Percentiles rank a stretch among this genome's conserved stretches.
phyloP scores from a whole-genome alignment of 2,888 invertebrate species.

The Phyto melanocephala region DNA sequence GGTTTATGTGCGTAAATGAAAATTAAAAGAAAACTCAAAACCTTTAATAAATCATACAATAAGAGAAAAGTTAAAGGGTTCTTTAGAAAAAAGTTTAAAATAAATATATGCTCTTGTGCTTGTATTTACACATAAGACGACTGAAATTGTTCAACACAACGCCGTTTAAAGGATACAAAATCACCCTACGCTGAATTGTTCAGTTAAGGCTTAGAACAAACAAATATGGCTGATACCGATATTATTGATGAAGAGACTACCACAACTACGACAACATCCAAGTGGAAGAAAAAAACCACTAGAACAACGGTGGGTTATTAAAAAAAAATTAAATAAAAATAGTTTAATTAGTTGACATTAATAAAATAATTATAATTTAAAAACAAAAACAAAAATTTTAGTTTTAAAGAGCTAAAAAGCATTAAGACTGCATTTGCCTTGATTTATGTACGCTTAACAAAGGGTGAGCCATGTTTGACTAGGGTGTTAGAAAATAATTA shows the following conservation, averaged over 20 bases:
- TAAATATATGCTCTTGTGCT: too few species aligned
- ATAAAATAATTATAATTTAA: too few species aligned
- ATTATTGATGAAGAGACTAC: slow-evolving; percentile 67
- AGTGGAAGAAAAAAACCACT: slow-evolving; percentile 74
- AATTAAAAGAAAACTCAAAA: background rate
- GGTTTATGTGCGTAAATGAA: background rate
- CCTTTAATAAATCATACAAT: background rate
- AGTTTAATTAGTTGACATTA: too few species aligned
- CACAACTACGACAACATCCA: slow-evolving; percentile 71
- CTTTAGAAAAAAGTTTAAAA: too few species aligned
- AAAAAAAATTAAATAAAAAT: too few species aligned
- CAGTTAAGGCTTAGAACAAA: background rate
- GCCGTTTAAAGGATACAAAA: slow-evolving; percentile 17
- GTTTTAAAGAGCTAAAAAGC: too few species aligned
- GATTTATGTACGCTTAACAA: too few species aligned
- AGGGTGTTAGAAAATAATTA: too few species aligned
- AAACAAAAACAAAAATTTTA: too few species aligned
- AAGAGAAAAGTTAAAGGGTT: background rate
- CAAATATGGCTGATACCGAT: slow-evolving; percentile 67
- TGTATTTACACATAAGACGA: too few species aligned
- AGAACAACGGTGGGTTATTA: slow-evolving; percentile 66
- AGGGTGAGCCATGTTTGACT: too few species aligned
- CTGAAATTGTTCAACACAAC: background rate
- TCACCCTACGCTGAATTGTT: background rate
- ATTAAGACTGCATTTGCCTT: too few species aligned